Percentiles rank a stretch among this genome's conserved stretches.
Conservation (phyloP, 2,113 vertebrate genomes). For the Camelus dromedarius region DNA sequence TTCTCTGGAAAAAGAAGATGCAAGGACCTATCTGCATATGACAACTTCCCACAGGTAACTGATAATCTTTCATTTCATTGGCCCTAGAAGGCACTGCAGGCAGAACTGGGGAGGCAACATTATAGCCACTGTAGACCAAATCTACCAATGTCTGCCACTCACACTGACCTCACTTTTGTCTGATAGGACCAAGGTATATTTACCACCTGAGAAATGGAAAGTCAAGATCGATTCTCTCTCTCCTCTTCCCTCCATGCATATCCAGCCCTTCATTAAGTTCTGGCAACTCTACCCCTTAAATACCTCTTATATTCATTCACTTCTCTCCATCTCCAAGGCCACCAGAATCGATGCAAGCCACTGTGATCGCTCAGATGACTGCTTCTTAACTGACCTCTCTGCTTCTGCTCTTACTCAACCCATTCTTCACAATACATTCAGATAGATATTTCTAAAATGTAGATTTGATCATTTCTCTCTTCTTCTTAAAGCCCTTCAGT, state of each 20-base stretch:
- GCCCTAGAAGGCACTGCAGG: neutral
- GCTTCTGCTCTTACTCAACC: neutral
- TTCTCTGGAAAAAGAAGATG: neutral
- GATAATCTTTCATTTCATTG: neutral
- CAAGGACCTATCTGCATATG: neutral
- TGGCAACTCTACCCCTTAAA: neutral
- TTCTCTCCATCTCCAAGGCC: neutral
- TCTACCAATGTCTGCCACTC: neutral
- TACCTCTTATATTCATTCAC: neutral
- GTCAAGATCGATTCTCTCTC: neutral
- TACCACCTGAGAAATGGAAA: neutral
- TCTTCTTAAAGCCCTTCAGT: neutral
- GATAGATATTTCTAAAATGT: neutral
- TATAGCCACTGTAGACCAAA: neutral
- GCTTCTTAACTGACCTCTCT: neutral
- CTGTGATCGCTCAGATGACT: neutral
- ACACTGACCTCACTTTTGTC: neutral
- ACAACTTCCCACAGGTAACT: neutral
- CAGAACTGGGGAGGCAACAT: neutral
- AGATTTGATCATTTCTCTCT: neutral
- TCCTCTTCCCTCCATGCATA: neutral
- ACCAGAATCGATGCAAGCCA: neutral
- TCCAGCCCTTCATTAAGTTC: neutral
- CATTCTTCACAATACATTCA: neutral
- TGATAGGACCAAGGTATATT: neutral